Evolutionary conservation across 2,888 invertebrate species (phyloP), one percentile per base, ranked within the genome.

Genomic region (Synanthedon vespiformis): DNA sequence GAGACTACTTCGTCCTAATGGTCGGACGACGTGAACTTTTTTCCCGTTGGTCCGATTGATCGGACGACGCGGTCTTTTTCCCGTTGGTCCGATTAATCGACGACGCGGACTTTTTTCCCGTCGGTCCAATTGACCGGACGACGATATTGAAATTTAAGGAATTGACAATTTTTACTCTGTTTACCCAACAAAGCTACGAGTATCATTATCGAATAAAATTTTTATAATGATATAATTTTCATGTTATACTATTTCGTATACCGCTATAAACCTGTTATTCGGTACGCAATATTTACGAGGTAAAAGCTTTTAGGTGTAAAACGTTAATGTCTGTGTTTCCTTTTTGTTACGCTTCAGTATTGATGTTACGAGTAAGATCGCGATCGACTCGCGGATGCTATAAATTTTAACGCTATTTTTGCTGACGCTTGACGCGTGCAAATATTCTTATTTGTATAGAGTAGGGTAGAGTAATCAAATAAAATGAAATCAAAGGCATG

Each of bases 221-320:
- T 65, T 55, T 44, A 51, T 56, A 59, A 58, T 62, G 58, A 62
- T 64, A 61, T 64, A 60, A 62, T 55, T 59, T 61, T 44, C 44
- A 14, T 14, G 44, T 44, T 44, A 44, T 44, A 44, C 44, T 44
- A n/a, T 44, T 44, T 14, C 34, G 34, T 34, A 61, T 62, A 57
- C 60, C 58, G 57, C 55, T 60, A 57, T 67, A 66, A 69, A 71
- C 12, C n/a, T 44, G 65, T 63, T 56, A 60, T 63, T 65, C 54
- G 53, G 53, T 64, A 64, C 61, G 62, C 77, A 68, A 74, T 79
- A 77, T 80, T 75, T 73, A 75, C 68, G 69, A 69, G 70, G 63
- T 81, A 74, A 82, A 80, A 82, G 82, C 82, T 78, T 81, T 81
- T 72, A 68, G 76, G 62, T 78, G 79, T 81, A 79, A 79, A 79